A percentile compares a stretch with the other conserved stretches of the same genome.
Conservation (phyloP, 2,113 vertebrate genomes). For the Sceloporus undulatus region DNA sequence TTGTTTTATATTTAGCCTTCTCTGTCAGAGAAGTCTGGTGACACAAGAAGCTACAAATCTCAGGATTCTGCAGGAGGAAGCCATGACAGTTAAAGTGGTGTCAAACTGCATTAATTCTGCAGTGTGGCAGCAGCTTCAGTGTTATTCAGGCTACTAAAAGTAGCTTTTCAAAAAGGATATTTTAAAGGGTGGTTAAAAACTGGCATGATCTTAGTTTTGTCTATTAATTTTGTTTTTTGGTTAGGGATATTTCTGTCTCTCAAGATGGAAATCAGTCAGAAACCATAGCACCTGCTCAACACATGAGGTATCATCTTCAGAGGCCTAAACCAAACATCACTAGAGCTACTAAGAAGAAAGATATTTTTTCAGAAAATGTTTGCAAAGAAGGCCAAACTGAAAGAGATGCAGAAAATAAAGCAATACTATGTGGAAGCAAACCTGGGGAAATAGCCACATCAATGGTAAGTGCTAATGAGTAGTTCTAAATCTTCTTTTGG, state of each 20-base stretch:
- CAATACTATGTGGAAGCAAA: background rate
- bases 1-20: too few species aligned
- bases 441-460: background rate
- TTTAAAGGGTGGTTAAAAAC: background rate
- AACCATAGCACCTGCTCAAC: background rate
- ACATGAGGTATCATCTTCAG: background rate
- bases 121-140: background rate
- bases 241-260: slow-evolving; percentile 25
- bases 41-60: too few species aligned
- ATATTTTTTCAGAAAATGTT: slow-evolving; percentile 25
- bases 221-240: slow-evolving; percentile 22
- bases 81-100: too few species aligned
- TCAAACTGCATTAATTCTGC: too few species aligned
- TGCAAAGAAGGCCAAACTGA: background rate
- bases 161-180: background rate
- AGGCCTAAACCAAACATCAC: slow-evolving; percentile 34
- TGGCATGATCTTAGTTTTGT: slow-evolving; percentile 39
- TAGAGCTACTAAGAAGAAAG: slow-evolving; percentile 37
- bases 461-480: slow-evolving; percentile 44
- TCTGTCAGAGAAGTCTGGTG: too few species aligned
- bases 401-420: slow-evolving; percentile 1
- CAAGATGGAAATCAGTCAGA: slow-evolving; percentile 41
- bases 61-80: too few species aligned
- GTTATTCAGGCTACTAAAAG: background rate
- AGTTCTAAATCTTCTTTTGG: background rate